A percentile compares a stretch with the other conserved stretches of the same genome.
phyloP scores from a whole-genome alignment of 2,888 invertebrate genomes.

The Amphipyra tragopoginis region DNA sequence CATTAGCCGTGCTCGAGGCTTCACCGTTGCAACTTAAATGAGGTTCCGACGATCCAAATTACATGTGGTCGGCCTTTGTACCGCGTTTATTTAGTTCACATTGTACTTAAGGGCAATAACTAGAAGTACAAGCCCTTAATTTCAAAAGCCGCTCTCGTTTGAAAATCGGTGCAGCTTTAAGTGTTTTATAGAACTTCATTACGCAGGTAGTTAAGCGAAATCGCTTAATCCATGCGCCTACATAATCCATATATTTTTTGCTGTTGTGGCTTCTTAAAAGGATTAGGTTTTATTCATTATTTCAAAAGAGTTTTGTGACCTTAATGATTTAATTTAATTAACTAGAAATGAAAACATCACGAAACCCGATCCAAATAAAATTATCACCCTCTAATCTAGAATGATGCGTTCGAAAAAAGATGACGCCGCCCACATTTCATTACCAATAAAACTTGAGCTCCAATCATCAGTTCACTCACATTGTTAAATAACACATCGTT shows the following conservation, averaged over 20 bases:
- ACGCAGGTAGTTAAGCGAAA: slow-evolving; percentile 61
- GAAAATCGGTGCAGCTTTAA: slow-evolving; percentile 75
- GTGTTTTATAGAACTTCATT: slow-evolving; percentile 73
- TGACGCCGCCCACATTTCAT: slow-evolving; percentile 67
- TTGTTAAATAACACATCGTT: slow-evolving; percentile 55
- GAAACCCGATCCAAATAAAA: slow-evolving; percentile 53
- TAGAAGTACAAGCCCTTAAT: slow-evolving; percentile 82
- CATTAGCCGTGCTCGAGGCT: slow-evolving; percentile 81
- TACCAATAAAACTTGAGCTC: slow-evolving; percentile 66
- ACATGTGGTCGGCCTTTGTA: slow-evolving; percentile 81
- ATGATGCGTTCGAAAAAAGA: slow-evolving; percentile 58
- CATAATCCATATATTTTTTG: not conserved
- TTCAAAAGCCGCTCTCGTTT: slow-evolving; percentile 77
- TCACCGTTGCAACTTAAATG: slow-evolving; percentile 82
- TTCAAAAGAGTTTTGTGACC: not conserved
- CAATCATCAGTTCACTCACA: slow-evolving; percentile 59
- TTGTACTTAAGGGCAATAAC: slow-evolving; percentile 89
- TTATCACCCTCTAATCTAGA: slow-evolving; percentile 59
- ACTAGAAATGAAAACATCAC: slow-evolving; percentile 38
- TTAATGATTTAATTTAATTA: slow-evolving; percentile 29
- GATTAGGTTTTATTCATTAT: not conserved
- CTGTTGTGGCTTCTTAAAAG: slow-evolving; percentile 3
- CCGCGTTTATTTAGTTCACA: slow-evolving; percentile 87
- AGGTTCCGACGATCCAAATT: slow-evolving; percentile 87
- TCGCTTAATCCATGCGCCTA: slow-evolving; percentile 55